These are phyloP conservation scores for Anabacerthia variegaticeps DNA, from an alignment of 2,797 vertebrate species.

Conservation along the genomic window DNA sequence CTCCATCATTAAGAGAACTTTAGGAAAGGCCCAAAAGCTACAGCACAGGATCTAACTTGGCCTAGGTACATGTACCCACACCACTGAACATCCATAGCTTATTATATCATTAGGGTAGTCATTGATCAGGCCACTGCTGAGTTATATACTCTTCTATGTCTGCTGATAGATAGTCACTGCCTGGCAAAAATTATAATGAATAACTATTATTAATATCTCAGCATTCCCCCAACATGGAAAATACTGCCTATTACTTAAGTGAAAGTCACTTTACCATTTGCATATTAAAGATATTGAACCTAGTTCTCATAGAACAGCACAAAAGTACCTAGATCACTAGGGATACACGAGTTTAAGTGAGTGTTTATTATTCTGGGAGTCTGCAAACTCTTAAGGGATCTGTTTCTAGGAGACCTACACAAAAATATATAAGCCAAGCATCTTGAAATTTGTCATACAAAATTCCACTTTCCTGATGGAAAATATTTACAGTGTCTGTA, in stretches of 20 bases:
- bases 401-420: not conserved
- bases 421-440: not conserved
- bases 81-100: not conserved
- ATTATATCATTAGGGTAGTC: not conserved
- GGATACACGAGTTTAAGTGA: not conserved
- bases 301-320: not conserved
- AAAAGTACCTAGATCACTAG: not conserved
- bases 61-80: not conserved
- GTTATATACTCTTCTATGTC: not conserved
- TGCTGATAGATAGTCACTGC: not conserved
- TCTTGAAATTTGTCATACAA: not conserved
- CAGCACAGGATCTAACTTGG: not conserved
- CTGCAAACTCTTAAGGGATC: not conserved
- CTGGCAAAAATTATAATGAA: not conserved
- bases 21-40: not conserved
- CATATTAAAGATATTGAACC: not conserved
- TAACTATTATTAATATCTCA: not conserved
- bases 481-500: not conserved
- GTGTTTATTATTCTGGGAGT: not conserved
- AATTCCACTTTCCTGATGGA: not conserved
- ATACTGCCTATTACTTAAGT: not conserved
- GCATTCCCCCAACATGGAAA: not conserved
- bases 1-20: not conserved
- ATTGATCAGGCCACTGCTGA: rapidly evolving
- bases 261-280: not conserved